These are phyloP conservation scores for Caenorhabditis inopinata DNA, from an alignment of 1,140 invertebrate genomes.

Conservation along the genomic window DNA sequence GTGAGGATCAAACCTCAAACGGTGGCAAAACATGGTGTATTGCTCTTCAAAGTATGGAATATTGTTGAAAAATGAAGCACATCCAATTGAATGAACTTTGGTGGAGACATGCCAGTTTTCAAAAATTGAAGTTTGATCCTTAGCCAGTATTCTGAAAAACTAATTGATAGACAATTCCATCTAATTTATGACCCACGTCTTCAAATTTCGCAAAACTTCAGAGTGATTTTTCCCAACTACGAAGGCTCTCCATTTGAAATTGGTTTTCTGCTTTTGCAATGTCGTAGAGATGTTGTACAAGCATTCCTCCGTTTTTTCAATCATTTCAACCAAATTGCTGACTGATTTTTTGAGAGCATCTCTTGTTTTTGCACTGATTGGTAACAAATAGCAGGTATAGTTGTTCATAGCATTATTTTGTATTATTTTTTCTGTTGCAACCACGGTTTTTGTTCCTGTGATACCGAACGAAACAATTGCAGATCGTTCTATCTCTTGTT, in stretches of 20 bases:
- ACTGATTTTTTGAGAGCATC: not conserved
- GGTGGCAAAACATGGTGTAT: slow-evolving; percentile 18
- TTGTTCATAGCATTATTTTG: not conserved
- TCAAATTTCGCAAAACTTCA: not conserved
- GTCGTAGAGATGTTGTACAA: slow-evolving; percentile 28
- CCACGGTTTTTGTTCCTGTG: slow-evolving; percentile 39
- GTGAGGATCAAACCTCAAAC: slow-evolving; percentile 30
- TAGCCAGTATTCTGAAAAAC: not conserved
- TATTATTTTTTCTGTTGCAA: not conserved
- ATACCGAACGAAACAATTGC: slow-evolving; percentile 40
- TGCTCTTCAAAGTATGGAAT: slow-evolving; percentile 5
- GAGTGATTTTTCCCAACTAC: slow-evolving; percentile 7
- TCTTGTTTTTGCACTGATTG: slow-evolving; percentile 34
- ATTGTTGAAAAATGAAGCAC: not conserved
- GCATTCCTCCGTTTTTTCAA: not conserved
- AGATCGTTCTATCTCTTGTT: not conserved
- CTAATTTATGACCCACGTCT: not conserved
- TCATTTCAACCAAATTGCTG: not conserved
- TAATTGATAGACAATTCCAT: no score
- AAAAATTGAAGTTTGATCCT: not conserved
- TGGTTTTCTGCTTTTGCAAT: slow-evolving; percentile 36
- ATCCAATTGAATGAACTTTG: not conserved
- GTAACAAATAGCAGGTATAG: not conserved
- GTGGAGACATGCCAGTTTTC: not conserved
- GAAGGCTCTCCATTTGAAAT: slow-evolving; percentile 22